Evolutionary conservation across 2,888 invertebrate species (phyloP).

Genomic region (Thelaira solivaga): DNA sequence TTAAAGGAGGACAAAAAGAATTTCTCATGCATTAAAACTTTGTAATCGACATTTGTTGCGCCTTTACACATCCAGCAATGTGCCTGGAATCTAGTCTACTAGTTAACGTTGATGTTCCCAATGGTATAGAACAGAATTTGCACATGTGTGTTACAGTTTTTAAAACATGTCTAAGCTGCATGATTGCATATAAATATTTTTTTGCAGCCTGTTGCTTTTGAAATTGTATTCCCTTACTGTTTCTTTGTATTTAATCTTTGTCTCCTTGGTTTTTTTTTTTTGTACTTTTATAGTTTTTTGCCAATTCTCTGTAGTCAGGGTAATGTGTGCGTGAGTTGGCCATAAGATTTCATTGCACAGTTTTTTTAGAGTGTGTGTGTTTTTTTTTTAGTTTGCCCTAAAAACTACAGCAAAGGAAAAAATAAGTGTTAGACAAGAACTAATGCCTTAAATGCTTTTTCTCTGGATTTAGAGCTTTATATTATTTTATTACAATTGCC

Average conservation of each 20-base stretch:
- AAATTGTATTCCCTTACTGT: background rate
- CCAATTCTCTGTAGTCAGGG: conserved; percentile 11
- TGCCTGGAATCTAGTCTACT: background rate
- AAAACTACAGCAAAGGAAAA: too few species aligned
- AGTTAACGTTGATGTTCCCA: background rate
- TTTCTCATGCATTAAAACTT: conserved; percentile 45
- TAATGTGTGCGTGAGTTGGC: conserved; percentile 16
- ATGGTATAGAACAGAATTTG: background rate
- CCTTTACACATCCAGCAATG: conserved; percentile 11
- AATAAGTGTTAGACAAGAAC: too few species aligned
- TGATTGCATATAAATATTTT: background rate
- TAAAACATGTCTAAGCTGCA: conserved; percentile 24
- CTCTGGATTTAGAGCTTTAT: conserved; percentile 28
- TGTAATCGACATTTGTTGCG: conserved; percentile 56
- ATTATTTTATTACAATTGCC: conserved; percentile 16
- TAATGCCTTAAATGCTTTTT: background rate
- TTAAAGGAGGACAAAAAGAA: conserved; percentile 4
- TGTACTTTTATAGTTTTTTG: background rate
- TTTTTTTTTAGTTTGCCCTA: conserved; percentile 29
- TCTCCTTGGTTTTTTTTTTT: background rate
- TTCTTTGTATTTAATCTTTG: background rate
- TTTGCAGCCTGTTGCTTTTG: conserved; percentile 52
- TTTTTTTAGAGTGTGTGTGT: background rate
- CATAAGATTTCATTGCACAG: conserved; percentile 14
- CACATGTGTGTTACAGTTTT: conserved; percentile 16